Evolutionary conservation across 2,113 vertebrate species (phyloP).

Genomic region (Psittacula cyanocephala): DNA sequence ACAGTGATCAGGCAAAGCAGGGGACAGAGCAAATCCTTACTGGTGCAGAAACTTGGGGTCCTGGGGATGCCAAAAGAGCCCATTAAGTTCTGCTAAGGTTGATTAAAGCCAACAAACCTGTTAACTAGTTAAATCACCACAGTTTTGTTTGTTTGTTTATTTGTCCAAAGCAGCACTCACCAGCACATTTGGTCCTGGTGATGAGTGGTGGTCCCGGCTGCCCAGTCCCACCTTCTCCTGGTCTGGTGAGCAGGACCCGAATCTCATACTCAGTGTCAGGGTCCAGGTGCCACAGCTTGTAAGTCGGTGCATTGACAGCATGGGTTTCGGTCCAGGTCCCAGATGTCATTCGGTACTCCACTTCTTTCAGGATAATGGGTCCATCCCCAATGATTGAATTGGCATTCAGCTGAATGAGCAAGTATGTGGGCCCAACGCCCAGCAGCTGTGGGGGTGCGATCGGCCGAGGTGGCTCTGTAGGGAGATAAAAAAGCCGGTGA

Average conservation of each 20-base stretch:
- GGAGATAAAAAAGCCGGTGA: background rate
- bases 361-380: slow-evolving; percentile 96
- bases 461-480: slow-evolving; percentile 90
- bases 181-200: slow-evolving; percentile 97
- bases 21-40: background rate
- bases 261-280: slow-evolving; percentile 98
- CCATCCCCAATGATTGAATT: slow-evolving; percentile 98
- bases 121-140: background rate
- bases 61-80: background rate
- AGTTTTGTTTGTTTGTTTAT: fast-evolving
- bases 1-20: background rate
- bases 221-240: slow-evolving; percentile 93
- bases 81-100: background rate
- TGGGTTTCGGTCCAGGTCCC: slow-evolving; percentile 97
- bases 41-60: background rate
- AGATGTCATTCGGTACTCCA: slow-evolving; percentile 96
- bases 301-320: slow-evolving; percentile 93
- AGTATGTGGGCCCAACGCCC: slow-evolving; percentile 91
- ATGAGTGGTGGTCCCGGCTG: slow-evolving; percentile 91
- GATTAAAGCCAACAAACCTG: background rate
- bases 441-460: slow-evolving; percentile 96
- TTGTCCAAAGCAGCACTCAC: slow-evolving; percentile 66
- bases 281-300: slow-evolving; percentile 97
- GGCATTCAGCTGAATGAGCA: slow-evolving; percentile 96
- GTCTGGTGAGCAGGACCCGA: slow-evolving; percentile 91